Evolutionary conservation across 35 echinoderm and acorn worm species (phyloP).

Genomic region (Chiridota heheva): DNA sequence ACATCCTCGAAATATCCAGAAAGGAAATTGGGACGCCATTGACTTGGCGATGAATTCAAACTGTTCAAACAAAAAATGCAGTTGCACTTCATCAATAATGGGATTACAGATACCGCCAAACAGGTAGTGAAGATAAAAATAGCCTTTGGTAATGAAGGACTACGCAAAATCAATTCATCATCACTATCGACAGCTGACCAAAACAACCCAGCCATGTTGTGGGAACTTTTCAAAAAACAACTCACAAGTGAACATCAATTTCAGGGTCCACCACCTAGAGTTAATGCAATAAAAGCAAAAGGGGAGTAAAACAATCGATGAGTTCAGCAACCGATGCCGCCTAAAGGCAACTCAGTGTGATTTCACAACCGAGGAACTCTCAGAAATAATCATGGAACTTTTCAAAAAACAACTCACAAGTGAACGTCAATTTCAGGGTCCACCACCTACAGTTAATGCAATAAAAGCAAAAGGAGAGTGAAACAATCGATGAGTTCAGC

Average conservation of each 20-base stretch:
- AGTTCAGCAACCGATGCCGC: slow-evolving; percentile 45
- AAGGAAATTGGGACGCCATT: slow-evolving; percentile 9
- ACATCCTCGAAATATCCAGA: slow-evolving; percentile 35
- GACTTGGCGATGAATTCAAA: slow-evolving; percentile 34
- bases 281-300: slow-evolving; percentile 29
- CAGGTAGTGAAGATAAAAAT: slow-evolving; percentile 44
- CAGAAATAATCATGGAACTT: slow-evolving; percentile 45
- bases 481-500: slow-evolving; percentile 55
- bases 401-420: slow-evolving; percentile 33
- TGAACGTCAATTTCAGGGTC: slow-evolving; percentile 51
- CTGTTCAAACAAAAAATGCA: slow-evolving; percentile 39
- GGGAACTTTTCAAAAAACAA: slow-evolving; percentile 51
- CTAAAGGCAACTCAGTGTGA: slow-evolving; percentile 42
- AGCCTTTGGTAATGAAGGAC: slow-evolving; percentile 40
- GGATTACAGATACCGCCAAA: slow-evolving; percentile 17
- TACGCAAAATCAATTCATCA: slow-evolving; percentile 30
- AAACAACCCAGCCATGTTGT: slow-evolving; percentile 37
- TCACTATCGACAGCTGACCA: slow-evolving; percentile 14
- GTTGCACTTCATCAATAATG: slow-evolving; percentile 20
- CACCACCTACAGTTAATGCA: slow-evolving; percentile 28
- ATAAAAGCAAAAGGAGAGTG: slow-evolving; percentile 22
- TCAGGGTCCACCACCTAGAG: slow-evolving; percentile 39
- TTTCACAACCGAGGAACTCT: slow-evolving; percentile 18
- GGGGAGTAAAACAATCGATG: slow-evolving; percentile 36
- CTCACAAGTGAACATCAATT: slow-evolving; percentile 42